Conservation (phyloP, 2,888 invertebrate genomes). For the Tipula lateralis region DNA sequence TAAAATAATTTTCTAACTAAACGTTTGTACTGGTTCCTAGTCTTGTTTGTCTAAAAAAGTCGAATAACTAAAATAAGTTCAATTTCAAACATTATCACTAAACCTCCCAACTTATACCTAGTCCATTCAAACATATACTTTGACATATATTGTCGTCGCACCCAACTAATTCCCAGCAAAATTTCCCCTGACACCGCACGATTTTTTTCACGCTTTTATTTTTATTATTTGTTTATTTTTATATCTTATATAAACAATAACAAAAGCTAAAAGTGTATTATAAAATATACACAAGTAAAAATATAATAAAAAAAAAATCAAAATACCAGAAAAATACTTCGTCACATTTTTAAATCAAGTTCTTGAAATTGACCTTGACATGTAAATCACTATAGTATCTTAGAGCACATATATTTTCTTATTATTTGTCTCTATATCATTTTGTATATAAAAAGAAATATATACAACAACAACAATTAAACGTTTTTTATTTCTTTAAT, state of each 20-base stretch:
- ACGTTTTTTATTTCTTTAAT: not conserved
- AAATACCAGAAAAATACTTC: conserved; percentile 1
- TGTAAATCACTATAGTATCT: not conserved
- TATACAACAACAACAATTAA: not conserved
- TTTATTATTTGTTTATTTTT: not conserved
- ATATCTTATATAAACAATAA: not conserved
- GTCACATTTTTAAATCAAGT: conserved; percentile 11
- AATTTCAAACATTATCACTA: too few relatives aligned
- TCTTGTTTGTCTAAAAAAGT: too few relatives aligned
- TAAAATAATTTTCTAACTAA: too few relatives aligned
- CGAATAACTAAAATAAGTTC: too few relatives aligned
- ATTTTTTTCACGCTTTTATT: not conserved
- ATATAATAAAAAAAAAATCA: not conserved
- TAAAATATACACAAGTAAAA: not conserved
- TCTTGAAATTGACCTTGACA: conserved; percentile 11
- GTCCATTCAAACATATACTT: not conserved
- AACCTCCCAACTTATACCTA: not conserved
- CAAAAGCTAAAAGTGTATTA: not conserved
- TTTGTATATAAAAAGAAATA: not conserved
- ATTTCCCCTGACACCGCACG: not conserved
- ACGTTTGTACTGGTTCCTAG: too few relatives aligned
- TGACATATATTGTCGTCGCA: not conserved
- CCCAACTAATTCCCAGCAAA: not conserved
- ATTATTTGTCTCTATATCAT: not conserved
- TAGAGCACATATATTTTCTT: not conserved